These are phyloP conservation scores for Oreochromis spilurus DNA, from an alignment of 2,113 vertebrate genomes.

Conservation along the genomic window DNA sequence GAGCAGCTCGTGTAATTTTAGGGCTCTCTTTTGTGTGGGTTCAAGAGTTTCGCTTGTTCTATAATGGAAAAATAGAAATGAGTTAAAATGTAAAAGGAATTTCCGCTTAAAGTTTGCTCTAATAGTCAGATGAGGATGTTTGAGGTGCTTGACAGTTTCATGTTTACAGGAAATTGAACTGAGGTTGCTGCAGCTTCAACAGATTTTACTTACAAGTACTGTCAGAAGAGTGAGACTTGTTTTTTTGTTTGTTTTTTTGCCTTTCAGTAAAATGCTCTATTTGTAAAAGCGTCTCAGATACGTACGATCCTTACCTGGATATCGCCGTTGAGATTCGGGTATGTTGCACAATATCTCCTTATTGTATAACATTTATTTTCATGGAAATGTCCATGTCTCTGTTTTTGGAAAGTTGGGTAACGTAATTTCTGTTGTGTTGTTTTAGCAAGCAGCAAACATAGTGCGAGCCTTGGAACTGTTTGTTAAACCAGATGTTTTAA, in stretches of 20 bases:
- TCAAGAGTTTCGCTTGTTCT: background rate
- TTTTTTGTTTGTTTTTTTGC: background rate
- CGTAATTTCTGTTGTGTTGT: background rate
- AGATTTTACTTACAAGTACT: background rate
- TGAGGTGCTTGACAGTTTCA: background rate
- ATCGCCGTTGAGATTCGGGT: slow-evolving; percentile 92
- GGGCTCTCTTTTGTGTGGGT: background rate
- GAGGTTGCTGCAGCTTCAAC: background rate
- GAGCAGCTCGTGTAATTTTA: background rate
- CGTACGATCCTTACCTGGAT: slow-evolving; percentile 92
- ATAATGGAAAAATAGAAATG: background rate
- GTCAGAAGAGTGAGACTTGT: background rate
- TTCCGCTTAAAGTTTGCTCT: background rate
- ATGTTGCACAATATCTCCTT: slow-evolving; percentile 7
- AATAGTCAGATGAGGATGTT: background rate
- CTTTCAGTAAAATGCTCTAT: slow-evolving; percentile 86
- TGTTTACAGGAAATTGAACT: background rate
- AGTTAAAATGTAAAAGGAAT: background rate
- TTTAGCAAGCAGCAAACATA: slow-evolving; percentile 84
- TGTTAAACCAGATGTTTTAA: slow-evolving; percentile 86
- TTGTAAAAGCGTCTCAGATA: slow-evolving; percentile 92
- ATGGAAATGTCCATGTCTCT: background rate
- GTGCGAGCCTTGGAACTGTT: slow-evolving; percentile 88
- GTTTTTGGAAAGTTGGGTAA: background rate
- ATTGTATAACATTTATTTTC: background rate